Evolutionary conservation across 2,797 vertebrate genomes (phyloP), one percentile per base, ranked within the genome.

Genomic region (Lophotriccus pileatus): DNA sequence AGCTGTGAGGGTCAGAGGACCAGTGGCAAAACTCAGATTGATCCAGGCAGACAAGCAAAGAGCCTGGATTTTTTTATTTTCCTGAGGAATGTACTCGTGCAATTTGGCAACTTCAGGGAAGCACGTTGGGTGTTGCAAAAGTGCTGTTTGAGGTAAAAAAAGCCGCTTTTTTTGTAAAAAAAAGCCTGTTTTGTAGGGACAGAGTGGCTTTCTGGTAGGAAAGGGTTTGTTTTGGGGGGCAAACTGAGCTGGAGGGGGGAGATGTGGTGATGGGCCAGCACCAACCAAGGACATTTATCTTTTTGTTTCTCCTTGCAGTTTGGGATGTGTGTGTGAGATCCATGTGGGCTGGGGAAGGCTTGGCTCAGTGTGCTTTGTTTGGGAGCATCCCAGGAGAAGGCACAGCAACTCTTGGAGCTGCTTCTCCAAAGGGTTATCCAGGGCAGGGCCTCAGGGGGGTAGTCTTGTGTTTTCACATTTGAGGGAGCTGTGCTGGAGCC

Each of bases 1-100:
- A 70, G 34, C 84, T 6, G 47, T 13, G 37, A 89, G 96, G 96
- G 95, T 96, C 96, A 90, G 94, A 90, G 92, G 64, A 84, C 94
- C 70, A 39, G 95, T 70, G 90, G 83, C 94, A 75, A 77, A 95
- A 94, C 95, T 87, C 55, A 83, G 82, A 92, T 58, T 70, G 91
- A 62, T 91, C 66, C 84, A 80, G 82, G 85, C 92, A 70, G 79
- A 10, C 49, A 27, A 44, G 87, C 10, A 10, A 15, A 3, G 2
- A 84, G 67, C 52, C 34, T 2, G 39, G 52, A 66, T 32, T 27
- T 25, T 36, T 25, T 13, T 14, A n/a, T 28, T 15, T 64, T 34
- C 46, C 73, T n/a, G 39, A 41, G 39, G 39, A 89, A 77, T 34
- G 17, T 2, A 32, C 59, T 53, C 0, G 0, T 73, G 73, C 46